These are phyloP conservation scores for Procambarus virginalis DNA, from an alignment of 1,140 invertebrate genomes.

Conservation along the genomic window DNA sequence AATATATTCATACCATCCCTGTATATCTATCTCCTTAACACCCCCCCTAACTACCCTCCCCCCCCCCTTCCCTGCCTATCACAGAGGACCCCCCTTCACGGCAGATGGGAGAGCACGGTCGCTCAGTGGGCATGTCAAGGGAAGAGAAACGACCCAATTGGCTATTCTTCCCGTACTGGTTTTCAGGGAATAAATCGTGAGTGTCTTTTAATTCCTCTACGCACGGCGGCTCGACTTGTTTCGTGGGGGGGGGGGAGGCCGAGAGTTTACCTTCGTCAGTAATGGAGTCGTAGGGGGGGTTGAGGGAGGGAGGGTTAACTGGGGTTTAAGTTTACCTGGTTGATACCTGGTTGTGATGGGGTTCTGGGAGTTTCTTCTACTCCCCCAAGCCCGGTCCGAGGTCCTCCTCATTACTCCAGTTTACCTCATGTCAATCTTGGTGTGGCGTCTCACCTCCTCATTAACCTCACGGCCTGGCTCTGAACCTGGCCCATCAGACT, in stretches of 20 bases:
- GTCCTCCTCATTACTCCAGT: no score
- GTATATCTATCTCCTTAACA: not conserved
- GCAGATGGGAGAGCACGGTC: conserved; percentile 24
- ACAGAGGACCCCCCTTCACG: not conserved
- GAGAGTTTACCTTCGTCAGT: not conserved
- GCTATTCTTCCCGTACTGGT: conserved; percentile 44
- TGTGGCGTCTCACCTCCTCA: no score
- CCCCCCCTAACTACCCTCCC: not conserved
- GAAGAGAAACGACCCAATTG: conserved; percentile 39
- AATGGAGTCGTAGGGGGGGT: conserved; percentile 23
- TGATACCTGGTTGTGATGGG: no score
- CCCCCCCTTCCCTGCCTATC: conserved; percentile 3
- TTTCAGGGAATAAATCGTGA: conserved; percentile 32
- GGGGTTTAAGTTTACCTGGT: not conserved
- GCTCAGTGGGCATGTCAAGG: conserved; percentile 20
- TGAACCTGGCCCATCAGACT: no score
- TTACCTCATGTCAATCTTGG: no score
- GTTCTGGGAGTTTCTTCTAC: no score
- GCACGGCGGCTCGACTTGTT: conserved; percentile 30
- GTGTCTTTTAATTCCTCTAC: conserved; percentile 28
- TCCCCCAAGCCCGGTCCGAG: no score
- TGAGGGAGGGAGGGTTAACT: not conserved
- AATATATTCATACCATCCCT: not conserved
- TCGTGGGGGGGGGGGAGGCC: not conserved
- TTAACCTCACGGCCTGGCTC: no score